These are phyloP conservation scores for Perizoma flavofasciatum DNA, from an alignment of 2,888 invertebrate genomes.

Conservation along the genomic window DNA sequence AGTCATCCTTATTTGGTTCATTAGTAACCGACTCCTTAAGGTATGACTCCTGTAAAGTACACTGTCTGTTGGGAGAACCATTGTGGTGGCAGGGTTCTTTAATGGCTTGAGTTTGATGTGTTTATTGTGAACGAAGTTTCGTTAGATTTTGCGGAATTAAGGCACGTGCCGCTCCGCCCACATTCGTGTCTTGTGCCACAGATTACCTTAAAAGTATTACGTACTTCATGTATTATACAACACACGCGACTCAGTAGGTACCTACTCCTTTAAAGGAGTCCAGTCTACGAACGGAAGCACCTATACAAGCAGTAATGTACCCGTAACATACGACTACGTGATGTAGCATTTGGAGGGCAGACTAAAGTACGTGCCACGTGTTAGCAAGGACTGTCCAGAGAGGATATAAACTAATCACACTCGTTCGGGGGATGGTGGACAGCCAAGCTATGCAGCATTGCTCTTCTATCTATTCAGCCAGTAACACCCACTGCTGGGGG, in stretches of 20 bases:
- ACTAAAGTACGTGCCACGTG: constrained; percentile 1
- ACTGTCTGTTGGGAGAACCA: too few relatives aligned
- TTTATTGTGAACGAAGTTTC: constrained; percentile 9
- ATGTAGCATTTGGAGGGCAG: constrained; percentile 18
- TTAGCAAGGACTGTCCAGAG: too few relatives aligned
- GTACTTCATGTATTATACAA: constrained; percentile 27
- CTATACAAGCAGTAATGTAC: constrained; percentile 16
- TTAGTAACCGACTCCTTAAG: too few relatives aligned
- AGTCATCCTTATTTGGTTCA: too few relatives aligned
- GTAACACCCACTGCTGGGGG: too few relatives aligned
- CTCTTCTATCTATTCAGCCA: too few relatives aligned
- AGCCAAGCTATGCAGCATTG: too few relatives aligned
- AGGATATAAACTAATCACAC: too few relatives aligned
- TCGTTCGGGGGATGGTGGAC: too few relatives aligned
- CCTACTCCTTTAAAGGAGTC: constrained; percentile 26
- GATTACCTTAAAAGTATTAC: constrained; percentile 8
- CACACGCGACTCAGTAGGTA: constrained; percentile 15
- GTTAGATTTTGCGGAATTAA: constrained; percentile 15
- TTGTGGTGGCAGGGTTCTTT: too few relatives aligned
- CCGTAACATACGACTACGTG: constrained; percentile 23
- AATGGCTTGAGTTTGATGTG: not conserved
- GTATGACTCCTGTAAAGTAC: too few relatives aligned
- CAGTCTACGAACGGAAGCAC: constrained; percentile 17
- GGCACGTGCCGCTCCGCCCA: constrained; percentile 14
- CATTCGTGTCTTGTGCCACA: constrained; percentile 11